phyloP scores from a whole-genome alignment of 2,113 vertebrate genomes.

The Oncorhynchus tshawytscha region DNA sequence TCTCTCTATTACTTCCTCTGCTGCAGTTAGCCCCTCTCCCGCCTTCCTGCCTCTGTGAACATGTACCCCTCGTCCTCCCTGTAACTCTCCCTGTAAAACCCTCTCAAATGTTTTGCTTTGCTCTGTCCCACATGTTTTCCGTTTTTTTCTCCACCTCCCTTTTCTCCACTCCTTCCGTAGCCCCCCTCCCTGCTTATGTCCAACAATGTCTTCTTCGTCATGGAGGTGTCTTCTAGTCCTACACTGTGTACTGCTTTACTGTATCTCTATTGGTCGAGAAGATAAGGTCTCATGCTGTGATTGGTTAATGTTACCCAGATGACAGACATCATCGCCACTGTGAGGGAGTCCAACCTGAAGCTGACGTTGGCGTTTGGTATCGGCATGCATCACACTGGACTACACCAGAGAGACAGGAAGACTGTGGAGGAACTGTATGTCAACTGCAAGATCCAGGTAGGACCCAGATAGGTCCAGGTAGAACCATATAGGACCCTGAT shows the following conservation, averaged over 20 bases:
- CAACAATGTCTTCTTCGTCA: too few relatives aligned
- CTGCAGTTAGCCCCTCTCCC: slow-evolving; percentile 9
- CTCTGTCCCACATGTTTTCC: background rate
- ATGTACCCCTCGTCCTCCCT: background rate
- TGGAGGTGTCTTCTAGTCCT: background rate
- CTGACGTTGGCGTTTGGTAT: slow-evolving; percentile 96
- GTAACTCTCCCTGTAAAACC: background rate
- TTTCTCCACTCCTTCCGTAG: slow-evolving; percentile 1
- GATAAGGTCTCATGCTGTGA: background rate
- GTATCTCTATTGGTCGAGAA: background rate
- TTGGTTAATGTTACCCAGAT: slow-evolving; percentile 74
- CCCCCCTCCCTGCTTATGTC: background rate
- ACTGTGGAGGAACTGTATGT: slow-evolving; percentile 96
- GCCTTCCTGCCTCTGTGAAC: background rate
- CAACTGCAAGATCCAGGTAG: slow-evolving; percentile 97
- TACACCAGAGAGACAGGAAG: slow-evolving; percentile 93
- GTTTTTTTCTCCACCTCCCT: background rate
- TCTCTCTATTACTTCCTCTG: slow-evolving; percentile 41
- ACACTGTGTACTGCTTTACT: background rate
- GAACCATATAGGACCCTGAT: background rate
- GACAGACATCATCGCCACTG: slow-evolving; percentile 85
- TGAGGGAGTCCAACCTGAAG: slow-evolving; percentile 94
- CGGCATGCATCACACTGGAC: slow-evolving; percentile 94
- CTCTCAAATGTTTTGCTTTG: slow-evolving; percentile 2
- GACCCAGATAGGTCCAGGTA: background rate